Base-by-base conservation (phyloP, 2,888 invertebrate species). In the Protodeltote pygarga region DNA sequence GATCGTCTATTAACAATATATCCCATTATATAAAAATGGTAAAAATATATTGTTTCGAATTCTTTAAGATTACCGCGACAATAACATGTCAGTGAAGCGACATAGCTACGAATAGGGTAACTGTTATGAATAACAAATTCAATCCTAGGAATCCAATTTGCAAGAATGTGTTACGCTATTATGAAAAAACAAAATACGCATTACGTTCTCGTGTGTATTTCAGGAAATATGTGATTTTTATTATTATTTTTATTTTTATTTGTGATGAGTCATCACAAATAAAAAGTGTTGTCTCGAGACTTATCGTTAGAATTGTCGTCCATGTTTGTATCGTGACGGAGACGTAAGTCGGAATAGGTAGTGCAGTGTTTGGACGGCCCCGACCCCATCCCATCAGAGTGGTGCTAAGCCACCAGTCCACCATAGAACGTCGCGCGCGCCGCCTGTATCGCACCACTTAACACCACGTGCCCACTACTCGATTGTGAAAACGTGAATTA, bases 361-460 rank as follows among this genome's bases (percentile, higher is more conserved):
- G 76, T 77, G 73, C 72, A 73, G 65, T 81, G 81, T 83, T 84
- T 83, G 79, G 73, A 72, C 81, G 85, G 79, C 81, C 81, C 76
- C 84, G 86, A 85, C 86, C 87, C 84, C 83, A 85, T 85, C 85
- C 81, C 79, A 81, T 80, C 71, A 78, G n/a, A n/a, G 71, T 70
- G 68, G 68, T 71, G 60, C 61, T 59, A 60, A 58, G 64, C 60
- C 59, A 65, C 73, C 83, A 88, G 88, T 89, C 52, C 77, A 83
- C 85, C 83, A 88, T 83, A 85, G 87, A 73, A 50, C 80, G 83
- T 51, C 86, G 88, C 79, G 81, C 81, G 81, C 80, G 81, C 78
- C 72, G 81, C 73, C 67, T 68, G 83, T 79, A 60, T 46, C 55
- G 57, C 31, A 51, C 51, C 41, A 62, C 16, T 25, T 37, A 15